phyloP scores from a whole-genome alignment of 2,113 vertebrate genomes.

The Phylloscopus whistleri region DNA sequence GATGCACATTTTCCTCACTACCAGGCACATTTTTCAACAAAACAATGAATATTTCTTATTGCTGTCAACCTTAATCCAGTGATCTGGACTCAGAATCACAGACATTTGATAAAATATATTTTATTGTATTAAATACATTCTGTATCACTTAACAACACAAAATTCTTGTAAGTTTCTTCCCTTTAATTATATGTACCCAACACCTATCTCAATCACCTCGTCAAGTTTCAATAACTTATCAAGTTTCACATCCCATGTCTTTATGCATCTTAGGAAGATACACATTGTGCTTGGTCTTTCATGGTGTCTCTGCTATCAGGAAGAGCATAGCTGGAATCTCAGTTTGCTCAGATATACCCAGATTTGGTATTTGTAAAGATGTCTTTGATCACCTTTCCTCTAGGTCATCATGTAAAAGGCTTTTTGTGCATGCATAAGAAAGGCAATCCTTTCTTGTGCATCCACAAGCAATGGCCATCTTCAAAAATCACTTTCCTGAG shows the following conservation, averaged over 20 bases:
- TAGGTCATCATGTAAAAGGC: not conserved
- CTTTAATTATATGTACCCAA: not conserved
- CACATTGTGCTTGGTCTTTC: not conserved
- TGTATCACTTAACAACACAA: not conserved
- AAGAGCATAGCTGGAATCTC: not conserved
- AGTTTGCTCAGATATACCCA: not conserved
- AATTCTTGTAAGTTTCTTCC: not conserved
- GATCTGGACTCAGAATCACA: not conserved
- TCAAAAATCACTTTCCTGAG: not conserved
- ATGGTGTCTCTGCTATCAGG: not conserved
- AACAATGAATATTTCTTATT: not conserved
- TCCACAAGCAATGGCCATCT: not conserved
- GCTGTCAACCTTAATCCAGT: not conserved
- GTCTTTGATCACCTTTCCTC: not conserved
- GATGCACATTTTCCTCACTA: not conserved
- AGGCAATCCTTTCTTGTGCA: not conserved
- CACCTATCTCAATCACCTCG: not conserved
- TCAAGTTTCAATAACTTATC: not conserved
- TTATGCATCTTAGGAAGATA: not conserved
- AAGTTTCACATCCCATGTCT: not conserved
- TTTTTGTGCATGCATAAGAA: not conserved
- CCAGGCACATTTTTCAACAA: not conserved
- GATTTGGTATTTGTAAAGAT: not conserved
- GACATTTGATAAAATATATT: not conserved
- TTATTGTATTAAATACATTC: not conserved